phyloP scores from a whole-genome alignment of 2,113 vertebrate genomes.

The Diadophis punctatus region DNA sequence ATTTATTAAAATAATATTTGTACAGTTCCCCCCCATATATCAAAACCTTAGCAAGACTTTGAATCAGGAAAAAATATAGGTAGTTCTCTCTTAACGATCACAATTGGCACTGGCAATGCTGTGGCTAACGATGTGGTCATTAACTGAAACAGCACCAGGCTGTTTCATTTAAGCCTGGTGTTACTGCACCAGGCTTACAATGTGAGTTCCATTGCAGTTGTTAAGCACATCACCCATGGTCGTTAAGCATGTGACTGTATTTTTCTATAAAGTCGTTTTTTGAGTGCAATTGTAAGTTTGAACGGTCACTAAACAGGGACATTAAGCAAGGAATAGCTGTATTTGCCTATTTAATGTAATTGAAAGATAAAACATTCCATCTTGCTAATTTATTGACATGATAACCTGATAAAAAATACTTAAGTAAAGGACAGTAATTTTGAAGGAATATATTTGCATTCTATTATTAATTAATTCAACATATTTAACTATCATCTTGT shows the following conservation, averaged over 20 bases:
- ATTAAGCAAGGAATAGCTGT: neutral
- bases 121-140: neutral
- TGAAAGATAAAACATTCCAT: neutral
- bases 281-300: neutral
- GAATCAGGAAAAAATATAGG: neutral
- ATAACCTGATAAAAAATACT: neutral
- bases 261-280: neutral
- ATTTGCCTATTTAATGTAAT: neutral
- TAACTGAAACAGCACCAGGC: neutral
- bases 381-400: neutral
- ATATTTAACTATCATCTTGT: neutral
- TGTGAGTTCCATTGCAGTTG: neutral
- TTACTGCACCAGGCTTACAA: neutral
- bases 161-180: too few relatives aligned
- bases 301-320: neutral
- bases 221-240: neutral
- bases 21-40: neutral
- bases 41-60: neutral
- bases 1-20: neutral
- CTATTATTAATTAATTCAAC: neutral
- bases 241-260: neutral
- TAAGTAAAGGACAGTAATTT: neutral
- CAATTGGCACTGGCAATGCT: neutral
- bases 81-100: neutral
- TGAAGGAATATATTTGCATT: neutral